Base-by-base conservation (phyloP, 2,888 invertebrate genomes). In the Thereva unica region DNA sequence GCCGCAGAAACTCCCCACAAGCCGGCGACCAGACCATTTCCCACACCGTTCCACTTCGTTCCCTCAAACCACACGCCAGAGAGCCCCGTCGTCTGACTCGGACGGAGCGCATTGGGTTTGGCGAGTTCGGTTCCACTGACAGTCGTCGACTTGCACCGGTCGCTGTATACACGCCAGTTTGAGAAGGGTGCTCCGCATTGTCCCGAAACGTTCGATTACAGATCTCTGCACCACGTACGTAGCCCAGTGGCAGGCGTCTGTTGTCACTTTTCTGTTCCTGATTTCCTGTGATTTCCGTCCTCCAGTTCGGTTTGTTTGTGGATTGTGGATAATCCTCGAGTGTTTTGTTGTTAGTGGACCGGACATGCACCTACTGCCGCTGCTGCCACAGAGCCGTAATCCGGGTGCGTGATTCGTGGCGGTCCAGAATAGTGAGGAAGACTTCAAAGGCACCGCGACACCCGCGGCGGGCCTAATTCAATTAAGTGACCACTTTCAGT, bases 81-180 rank as follows among this genome's bases (percentile, higher is more conserved):
- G 23, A 23, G 23, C 23, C 23, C 23, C 23, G 23, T 23, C 23
- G 23, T 23, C 23, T 23, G 23, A 23, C n/a, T n/a, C n/a, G 2
- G 23, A 2, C 23, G 23, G 23, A 23, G 23, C 23, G 23, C n/a
- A 57, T 5, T 42, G 44, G 50, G 50, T 35, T 23, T 6, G 50
- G 2, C 41, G 35, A 10, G 52, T 8, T 10, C 53, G 2, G 23
- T 23, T 23, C 23, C 23, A 23, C 23, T 23, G 23, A 56, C 44
- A 67, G 67, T 64, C 42, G 61, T 56, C 61, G 63, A 67, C 67
- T 67, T 64, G 64, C 67, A 67, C 67, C 67, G 67, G 67, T 67
- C 64, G 67, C 55, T 6, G 59, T 35, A 38, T 38, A 47, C 50
- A 57, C 38, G 37, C 57, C 42, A 38, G 54, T 42, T 63, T 38